A percentile compares a stretch with the other conserved stretches of the same genome.
These are phyloP conservation scores for Aptenodytes patagonicus DNA, from an alignment of 2,113 vertebrate genomes.

Conservation along the genomic window DNA sequence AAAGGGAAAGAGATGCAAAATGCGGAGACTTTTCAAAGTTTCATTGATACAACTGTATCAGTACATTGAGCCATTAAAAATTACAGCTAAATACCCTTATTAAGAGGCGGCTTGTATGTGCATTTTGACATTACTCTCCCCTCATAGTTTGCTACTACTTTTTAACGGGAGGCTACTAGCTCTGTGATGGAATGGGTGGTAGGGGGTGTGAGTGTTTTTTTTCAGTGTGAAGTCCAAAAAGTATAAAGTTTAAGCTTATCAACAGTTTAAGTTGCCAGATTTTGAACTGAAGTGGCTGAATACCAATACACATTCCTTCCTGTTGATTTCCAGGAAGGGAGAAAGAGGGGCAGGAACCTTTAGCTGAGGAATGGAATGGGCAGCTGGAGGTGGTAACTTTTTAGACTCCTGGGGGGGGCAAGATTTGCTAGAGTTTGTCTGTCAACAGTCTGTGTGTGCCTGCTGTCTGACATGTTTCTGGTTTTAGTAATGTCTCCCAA, in stretches of 20 bases:
- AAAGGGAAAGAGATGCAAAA: background rate
- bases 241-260: background rate
- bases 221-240: background rate
- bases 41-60: background rate
- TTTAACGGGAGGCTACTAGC: background rate
- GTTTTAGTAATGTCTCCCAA: background rate
- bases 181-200: background rate
- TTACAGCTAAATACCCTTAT: background rate
- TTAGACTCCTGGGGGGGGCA: background rate
- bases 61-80: background rate
- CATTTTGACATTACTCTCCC: background rate
- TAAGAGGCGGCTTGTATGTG: background rate
- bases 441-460: background rate
- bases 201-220: fast-evolving
- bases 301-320: background rate
- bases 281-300: background rate
- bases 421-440: constrained; percentile 3
- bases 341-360: background rate
- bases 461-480: constrained; percentile 12
- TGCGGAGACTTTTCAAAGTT: background rate
- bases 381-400: constrained; percentile 32
- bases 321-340: background rate
- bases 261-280: background rate
- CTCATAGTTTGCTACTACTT: background rate
- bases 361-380: constrained; percentile 24